phyloP scores from a whole-genome alignment of 2,888 invertebrate species.

The Hypsopygia costalis region DNA sequence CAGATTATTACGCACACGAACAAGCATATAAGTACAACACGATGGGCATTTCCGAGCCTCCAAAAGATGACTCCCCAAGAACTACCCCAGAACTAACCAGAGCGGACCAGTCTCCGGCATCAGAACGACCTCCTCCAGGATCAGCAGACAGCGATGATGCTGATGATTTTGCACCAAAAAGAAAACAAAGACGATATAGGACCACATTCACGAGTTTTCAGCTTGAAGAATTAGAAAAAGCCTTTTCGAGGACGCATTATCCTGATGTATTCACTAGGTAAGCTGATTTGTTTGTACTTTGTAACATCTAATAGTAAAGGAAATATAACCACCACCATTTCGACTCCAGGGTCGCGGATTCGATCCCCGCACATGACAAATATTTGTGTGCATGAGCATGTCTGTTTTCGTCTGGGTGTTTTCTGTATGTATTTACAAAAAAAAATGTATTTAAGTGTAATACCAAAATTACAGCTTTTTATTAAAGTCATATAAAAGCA shows the following conservation, averaged over 20 bases:
- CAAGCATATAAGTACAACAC: conserved; percentile 52
- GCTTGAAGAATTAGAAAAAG: conserved; percentile 97
- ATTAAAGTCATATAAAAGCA: too few relatives aligned
- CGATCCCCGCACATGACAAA: too few relatives aligned
- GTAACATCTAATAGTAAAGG: too few relatives aligned
- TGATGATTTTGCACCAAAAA: conserved; percentile 91
- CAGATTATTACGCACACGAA: conserved; percentile 67
- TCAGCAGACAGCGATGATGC: conserved; percentile 84
- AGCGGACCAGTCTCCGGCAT: conserved; percentile 62
- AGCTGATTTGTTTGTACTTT: conserved; percentile 21
- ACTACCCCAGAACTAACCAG: conserved; percentile 66
- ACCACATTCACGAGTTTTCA: conserved; percentile 98
- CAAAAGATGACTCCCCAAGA: conserved; percentile 65
- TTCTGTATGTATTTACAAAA: too few relatives aligned
- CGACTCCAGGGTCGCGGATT: too few relatives aligned
- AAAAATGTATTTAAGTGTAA: too few relatives aligned
- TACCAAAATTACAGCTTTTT: too few relatives aligned
- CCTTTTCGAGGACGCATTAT: conserved; percentile 98
- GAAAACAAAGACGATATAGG: conserved; percentile 94
- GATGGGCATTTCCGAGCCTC: conserved; percentile 63
- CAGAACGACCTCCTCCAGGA: conserved; percentile 75
- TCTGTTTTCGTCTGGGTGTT: too few relatives aligned
- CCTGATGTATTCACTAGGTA: conserved; percentile 98
- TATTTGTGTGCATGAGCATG: too few relatives aligned
- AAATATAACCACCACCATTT: too few relatives aligned